Evolutionary conservation across 2,888 invertebrate species (phyloP).

Genomic region (Standfussiana lucernea): DNA sequence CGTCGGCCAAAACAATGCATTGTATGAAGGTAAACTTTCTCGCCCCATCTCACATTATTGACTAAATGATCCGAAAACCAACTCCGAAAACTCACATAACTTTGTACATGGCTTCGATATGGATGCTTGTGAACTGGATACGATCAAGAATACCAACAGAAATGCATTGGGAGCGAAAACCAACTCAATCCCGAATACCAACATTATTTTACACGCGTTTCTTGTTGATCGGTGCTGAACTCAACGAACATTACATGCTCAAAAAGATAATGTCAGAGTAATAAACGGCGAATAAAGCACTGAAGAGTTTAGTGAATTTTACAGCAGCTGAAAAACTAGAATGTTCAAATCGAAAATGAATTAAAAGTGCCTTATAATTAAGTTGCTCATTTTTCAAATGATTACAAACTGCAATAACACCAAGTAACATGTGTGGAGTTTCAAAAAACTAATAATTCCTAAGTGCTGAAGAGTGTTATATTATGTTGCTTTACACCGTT

Average conservation of each 20-base stretch:
- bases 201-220: background rate
- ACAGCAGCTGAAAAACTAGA: background rate
- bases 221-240: background rate
- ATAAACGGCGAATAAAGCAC: background rate
- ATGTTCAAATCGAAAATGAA: background rate
- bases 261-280: background rate
- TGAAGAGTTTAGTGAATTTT: background rate
- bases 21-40: slow-evolving; percentile 52
- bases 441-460: slow-evolving; percentile 43
- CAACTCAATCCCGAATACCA: background rate
- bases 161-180: background rate
- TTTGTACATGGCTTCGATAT: slow-evolving; percentile 67
- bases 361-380: too few relatives aligned
- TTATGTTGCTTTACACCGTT: slow-evolving; percentile 44
- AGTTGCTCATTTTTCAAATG: background rate
- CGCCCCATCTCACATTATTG: slow-evolving; percentile 75
- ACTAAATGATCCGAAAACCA: slow-evolving; percentile 76
- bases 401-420: slow-evolving; percentile 12
- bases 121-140: slow-evolving; percentile 62
- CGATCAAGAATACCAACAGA: slow-evolving; percentile 14
- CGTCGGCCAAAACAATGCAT: slow-evolving; percentile 55
- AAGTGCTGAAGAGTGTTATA: slow-evolving; percentile 47
- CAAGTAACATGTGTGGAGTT: slow-evolving; percentile 32
- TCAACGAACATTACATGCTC: background rate
- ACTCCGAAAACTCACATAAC: slow-evolving; percentile 72